phyloP scores from a whole-genome alignment of 2,797 vertebrate genomes.

The Parauchenoglanis ngamensis region DNA sequence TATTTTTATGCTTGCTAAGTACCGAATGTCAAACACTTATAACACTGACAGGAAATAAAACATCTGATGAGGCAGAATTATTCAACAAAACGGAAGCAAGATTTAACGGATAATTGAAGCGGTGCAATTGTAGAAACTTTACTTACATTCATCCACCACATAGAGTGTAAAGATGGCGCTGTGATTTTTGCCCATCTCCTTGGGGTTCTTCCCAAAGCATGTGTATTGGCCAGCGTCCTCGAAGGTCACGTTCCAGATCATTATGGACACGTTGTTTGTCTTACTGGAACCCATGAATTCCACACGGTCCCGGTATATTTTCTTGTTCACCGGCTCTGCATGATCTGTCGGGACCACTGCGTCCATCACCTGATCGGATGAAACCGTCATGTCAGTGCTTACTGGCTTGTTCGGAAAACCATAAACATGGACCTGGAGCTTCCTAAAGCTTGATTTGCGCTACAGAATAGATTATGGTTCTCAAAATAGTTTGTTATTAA shows the following conservation, averaged over 20 bases:
- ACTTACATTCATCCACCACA: constrained; percentile 88
- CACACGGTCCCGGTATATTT: constrained; percentile 71
- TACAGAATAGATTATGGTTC: neutral
- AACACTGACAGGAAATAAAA: neutral
- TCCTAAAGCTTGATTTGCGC: neutral
- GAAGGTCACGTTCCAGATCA: constrained; percentile 86
- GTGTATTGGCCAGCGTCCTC: constrained; percentile 87
- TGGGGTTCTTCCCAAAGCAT: constrained; percentile 88
- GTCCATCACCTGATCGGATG: constrained; percentile 77
- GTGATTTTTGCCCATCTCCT: constrained; percentile 81
- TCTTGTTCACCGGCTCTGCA: constrained; percentile 63
- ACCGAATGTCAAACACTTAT: neutral
- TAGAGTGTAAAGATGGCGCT: constrained; percentile 82
- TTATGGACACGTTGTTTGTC: constrained; percentile 85
- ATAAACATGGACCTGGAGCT: neutral
- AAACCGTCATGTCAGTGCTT: neutral
- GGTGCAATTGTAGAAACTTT: neutral
- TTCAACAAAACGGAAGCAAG: no score
- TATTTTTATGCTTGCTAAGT: neutral
- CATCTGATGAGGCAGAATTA: neutral
- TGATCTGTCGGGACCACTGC: constrained; percentile 77
- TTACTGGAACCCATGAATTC: constrained; percentile 79
- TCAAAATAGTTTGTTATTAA: neutral
- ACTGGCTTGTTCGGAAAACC: neutral
- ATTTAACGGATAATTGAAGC: neutral